phyloP scores from a whole-genome alignment of 2,888 invertebrate species.

The Molorchus minor region DNA sequence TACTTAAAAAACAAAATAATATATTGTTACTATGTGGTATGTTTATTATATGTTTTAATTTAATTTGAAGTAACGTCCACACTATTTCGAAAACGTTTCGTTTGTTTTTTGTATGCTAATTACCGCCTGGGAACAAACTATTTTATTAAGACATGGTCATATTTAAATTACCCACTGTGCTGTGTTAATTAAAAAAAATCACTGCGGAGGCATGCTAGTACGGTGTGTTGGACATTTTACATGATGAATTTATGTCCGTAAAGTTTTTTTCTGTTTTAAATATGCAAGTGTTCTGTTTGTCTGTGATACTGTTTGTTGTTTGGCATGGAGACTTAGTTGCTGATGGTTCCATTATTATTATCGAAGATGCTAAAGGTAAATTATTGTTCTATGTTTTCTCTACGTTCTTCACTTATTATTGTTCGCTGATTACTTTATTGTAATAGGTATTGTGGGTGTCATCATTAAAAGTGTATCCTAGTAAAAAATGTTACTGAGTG shows the following conservation, averaged over 20 bases:
- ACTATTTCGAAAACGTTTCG: slow-evolving; percentile 20
- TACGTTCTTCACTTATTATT: no score
- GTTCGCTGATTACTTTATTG: no score
- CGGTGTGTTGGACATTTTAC: slow-evolving; percentile 6
- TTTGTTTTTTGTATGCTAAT: slow-evolving; percentile 47
- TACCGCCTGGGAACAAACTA: slow-evolving; percentile 39
- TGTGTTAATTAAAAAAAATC: slow-evolving; percentile 11
- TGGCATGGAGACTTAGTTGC: slow-evolving; percentile 21
- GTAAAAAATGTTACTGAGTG: no score
- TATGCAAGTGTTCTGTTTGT: slow-evolving; percentile 47
- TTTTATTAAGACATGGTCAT: slow-evolving; percentile 49
- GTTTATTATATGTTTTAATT: no score
- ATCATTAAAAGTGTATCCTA: no score
- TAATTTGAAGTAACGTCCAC: not conserved
- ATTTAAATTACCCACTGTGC: slow-evolving; percentile 36
- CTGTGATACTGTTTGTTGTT: slow-evolving; percentile 49
- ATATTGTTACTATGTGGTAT: no score
- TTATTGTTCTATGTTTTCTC: not conserved
- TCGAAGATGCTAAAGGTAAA: slow-evolving; percentile 57
- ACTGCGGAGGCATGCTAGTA: not conserved
- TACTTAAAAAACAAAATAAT: not conserved
- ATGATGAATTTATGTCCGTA: slow-evolving; percentile 26
- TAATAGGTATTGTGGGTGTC: no score
- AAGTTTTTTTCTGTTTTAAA: slow-evolving; percentile 26
- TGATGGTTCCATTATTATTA: slow-evolving; percentile 49